Evolutionary conservation across 2,797 vertebrate species (phyloP), one percentile per base, ranked within the genome.

Genomic region (Tinamus major): DNA sequence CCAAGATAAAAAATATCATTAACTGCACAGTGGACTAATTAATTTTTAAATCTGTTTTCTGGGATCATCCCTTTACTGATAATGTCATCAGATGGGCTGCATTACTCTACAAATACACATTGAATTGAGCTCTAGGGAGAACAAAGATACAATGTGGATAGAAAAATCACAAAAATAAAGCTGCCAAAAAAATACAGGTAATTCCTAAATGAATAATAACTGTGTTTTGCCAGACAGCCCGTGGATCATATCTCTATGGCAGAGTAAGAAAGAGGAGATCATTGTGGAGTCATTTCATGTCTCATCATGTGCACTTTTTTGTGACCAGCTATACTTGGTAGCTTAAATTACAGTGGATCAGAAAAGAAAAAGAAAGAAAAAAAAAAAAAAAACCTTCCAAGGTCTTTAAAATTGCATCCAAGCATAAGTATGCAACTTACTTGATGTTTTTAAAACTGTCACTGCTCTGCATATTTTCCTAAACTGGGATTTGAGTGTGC

Each of bases 21-120:
- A 74, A 71, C 13, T 85, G 64, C 46, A 80, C 41, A 90, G 46
- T 5, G 23, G 31, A 46, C 11, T n/a, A 79, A 79, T 24, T 79
- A 21, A 70, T 59, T 70, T 79, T 79, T 78, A 87, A 55, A 71
- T 14, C 27, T 78, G 42, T 69, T 91, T 48, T 91, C 62, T 35
- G 59, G 62, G 67, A 87, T 69, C 46, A 87, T 69, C 42, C 37
- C 89, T 87, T 83, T 68, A 48, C 19, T 82, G 80, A 71, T 10
- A 55, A 10, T 1, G 3, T 46, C 62, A 89, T 71, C 62, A 85
- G 46, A 80, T 39, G 10, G 0, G 0, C 13, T 71, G 29, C 12
- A 35, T 75, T 84, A 63, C n/a, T 87, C 81, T 19, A 67, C 12
- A 17, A 80, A 59, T 69, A 53, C 5, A 58, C 19, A 83, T 46